These are phyloP conservation scores for Drosophila punjabiensis DNA, from an alignment of 1,140 invertebrate species.

Conservation along the genomic window DNA sequence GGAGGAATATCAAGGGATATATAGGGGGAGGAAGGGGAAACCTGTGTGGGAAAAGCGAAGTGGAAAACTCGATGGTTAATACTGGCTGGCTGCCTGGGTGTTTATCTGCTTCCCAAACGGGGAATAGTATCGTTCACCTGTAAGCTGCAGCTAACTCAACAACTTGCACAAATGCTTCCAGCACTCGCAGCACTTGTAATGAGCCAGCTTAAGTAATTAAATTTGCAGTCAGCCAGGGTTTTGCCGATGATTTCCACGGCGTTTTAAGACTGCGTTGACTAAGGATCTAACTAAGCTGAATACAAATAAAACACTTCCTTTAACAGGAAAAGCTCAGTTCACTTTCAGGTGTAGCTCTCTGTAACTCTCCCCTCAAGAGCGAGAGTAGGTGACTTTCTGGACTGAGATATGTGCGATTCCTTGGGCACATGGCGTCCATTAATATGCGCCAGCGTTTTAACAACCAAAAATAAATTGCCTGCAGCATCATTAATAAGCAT, in stretches of 20 bases:
- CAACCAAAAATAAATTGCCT: constrained; percentile 74
- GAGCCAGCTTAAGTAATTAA: constrained; percentile 46
- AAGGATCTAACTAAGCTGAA: neutral
- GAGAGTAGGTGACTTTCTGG: neutral
- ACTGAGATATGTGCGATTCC: neutral
- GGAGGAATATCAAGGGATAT: constrained; percentile 1
- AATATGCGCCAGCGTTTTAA: constrained; percentile 55
- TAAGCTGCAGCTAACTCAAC: constrained; percentile 36
- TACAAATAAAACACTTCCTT: neutral
- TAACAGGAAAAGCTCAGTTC: neutral
- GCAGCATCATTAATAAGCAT: constrained; percentile 78
- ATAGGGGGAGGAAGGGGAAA: neutral
- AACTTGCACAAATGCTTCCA: constrained; percentile 6
- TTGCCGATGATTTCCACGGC: neutral
- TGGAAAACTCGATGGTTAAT: constrained; percentile 14
- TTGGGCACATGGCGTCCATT: constrained; percentile 24
- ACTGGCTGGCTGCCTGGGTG: constrained; percentile 7
- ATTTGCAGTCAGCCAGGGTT: constrained; percentile 10
- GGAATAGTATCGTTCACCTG: constrained; percentile 31
- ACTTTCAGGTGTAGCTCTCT: neutral
- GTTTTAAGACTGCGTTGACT: neutral
- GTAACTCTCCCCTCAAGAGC: neutral
- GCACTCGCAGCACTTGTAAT: constrained; percentile 29
- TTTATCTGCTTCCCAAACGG: constrained; percentile 12
- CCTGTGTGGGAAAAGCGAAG: neutral